Evolutionary conservation across 2,113 vertebrate genomes (phyloP), one percentile per base, ranked within the genome.

Genomic region (Hymenochirus boettgeri): DNA sequence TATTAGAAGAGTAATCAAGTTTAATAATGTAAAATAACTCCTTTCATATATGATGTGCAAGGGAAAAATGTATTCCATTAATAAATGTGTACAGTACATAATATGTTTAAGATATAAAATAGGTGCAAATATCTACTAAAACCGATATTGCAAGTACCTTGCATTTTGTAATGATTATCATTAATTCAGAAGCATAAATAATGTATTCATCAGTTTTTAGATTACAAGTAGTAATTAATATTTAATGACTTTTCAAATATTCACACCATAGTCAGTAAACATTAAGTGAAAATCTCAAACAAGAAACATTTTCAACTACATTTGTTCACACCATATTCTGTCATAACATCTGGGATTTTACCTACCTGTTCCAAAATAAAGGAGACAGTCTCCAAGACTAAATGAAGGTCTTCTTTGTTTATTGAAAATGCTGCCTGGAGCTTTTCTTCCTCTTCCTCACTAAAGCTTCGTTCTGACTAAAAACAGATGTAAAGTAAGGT

Each of bases 371-470:
- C 93, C 54, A 97, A 83, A 81, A 97, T 88, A 61, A 96, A 97
- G 1, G 95, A 86, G 57, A 91, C 70, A 0, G 90, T 93, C 80
- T 99, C 96, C 75, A 98, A 84, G 70, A 96, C 76, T 11, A 99
- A 80, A 61, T 82, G 85, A 39, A 99, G 93, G 70, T 91, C 88
- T 51, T 87, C 87, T 74, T 93, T 95, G 60, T 96, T 91, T 80
- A 98, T 29, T 1, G 86, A 90, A 67, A 99, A 90, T 17, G 95
- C 94, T 22, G 72, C 70, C 61, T 93, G 90, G 64, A 99, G 89
- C 64, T 98, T 98, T 79, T 95, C 85, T 73, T 97, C 94, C 61
- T 99, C 96, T 23, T 98, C 96, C 72, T 93, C 89, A 69, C 86
- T 99, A 81, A 99, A 97, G 27, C 86, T 89, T 39, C 82, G 90